Conservation (phyloP, 2,113 vertebrate genomes). For the Cygnus atratus region DNA sequence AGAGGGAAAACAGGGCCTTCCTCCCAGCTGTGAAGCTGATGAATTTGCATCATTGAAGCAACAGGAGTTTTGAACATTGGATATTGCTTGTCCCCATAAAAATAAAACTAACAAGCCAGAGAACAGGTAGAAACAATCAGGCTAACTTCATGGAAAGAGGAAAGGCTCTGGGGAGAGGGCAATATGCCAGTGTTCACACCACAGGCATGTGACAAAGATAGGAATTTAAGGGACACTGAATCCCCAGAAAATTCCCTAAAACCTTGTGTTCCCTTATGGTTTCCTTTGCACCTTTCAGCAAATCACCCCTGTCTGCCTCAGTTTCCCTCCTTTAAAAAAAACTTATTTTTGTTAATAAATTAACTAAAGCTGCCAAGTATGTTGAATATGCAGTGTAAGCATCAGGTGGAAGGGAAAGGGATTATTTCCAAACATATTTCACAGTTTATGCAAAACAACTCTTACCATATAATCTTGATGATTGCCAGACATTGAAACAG, state of each 20-base stretch:
- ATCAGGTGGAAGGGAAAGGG: neutral
- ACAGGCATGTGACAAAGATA: rapidly evolving
- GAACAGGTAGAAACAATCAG: neutral
- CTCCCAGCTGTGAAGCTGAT: neutral
- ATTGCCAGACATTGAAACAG: conserved; percentile 15
- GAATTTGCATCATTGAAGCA: neutral
- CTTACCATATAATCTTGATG: conserved; percentile 32
- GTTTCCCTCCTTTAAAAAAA: neutral
- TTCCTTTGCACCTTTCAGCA: neutral
- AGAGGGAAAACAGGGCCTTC: neutral
- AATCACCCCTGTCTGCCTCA: neutral
- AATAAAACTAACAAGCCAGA: neutral
- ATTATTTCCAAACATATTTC: conserved; percentile 38
- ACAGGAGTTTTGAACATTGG: no score
- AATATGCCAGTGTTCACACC: neutral
- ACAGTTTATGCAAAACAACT: neutral
- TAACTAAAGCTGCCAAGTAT: neutral
- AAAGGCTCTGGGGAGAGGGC: neutral
- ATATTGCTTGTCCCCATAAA: no score
- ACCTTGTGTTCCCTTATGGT: neutral
- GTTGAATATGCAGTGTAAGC: neutral
- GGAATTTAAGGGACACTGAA: neutral
- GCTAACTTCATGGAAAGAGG: neutral
- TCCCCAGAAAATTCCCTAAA: neutral
- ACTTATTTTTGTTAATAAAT: neutral